phyloP scores from a whole-genome alignment of 2,888 invertebrate species.

The Didymodactylos carnosus region DNA sequence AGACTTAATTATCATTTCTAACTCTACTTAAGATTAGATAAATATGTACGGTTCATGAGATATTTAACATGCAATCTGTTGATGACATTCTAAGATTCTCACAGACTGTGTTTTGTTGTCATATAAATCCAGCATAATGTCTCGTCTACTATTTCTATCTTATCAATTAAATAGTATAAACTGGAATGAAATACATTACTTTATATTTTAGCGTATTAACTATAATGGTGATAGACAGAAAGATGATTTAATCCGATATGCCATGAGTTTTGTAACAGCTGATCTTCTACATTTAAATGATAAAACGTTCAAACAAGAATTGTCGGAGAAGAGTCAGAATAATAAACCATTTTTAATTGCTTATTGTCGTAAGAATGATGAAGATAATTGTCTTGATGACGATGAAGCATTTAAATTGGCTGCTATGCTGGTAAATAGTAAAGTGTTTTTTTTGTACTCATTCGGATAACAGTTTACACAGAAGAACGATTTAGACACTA shows the following conservation, averaged over 20 bases:
- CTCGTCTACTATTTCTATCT: too few relatives aligned
- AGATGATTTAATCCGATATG: conserved; percentile 44
- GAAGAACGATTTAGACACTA: too few relatives aligned
- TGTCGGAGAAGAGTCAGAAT: not conserved
- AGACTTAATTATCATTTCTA: conserved; percentile 18
- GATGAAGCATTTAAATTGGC: conserved; percentile 47
- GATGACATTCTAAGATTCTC: too few relatives aligned
- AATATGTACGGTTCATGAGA: too few relatives aligned
- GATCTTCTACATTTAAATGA: not conserved
- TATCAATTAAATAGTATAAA: too few relatives aligned
- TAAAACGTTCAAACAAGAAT: not conserved
- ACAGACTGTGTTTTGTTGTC: too few relatives aligned
- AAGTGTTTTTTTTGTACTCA: not conserved
- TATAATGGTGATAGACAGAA: conserved; percentile 45
- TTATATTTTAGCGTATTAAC: conserved; percentile 24
- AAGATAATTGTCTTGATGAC: conserved; percentile 41
- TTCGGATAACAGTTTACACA: not conserved
- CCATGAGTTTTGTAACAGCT: conserved; percentile 42
- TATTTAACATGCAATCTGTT: too few relatives aligned
- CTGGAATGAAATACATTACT: conserved; percentile 29
- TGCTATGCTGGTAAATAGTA: conserved; percentile 54
- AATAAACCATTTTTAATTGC: conserved; percentile 41
- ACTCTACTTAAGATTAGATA: too few relatives aligned
- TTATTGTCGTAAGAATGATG: conserved; percentile 38
- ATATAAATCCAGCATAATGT: too few relatives aligned